phyloP scores from a whole-genome alignment of 2,797 vertebrate genomes.

The Hirundo rustica region DNA sequence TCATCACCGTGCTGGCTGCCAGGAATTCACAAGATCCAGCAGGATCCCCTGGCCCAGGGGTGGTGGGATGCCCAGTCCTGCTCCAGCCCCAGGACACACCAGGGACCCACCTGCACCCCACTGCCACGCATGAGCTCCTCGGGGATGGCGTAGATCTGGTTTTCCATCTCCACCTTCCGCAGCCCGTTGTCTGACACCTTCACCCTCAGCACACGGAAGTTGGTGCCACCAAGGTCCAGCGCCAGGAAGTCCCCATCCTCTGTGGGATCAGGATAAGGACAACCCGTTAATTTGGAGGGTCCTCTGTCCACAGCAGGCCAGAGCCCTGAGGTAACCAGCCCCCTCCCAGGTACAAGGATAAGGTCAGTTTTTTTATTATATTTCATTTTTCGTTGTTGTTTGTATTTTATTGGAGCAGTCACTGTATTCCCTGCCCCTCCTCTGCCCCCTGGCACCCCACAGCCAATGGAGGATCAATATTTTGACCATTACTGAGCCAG shows the following conservation, averaged over 20 bases:
- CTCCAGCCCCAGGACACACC: background rate
- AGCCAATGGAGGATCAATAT: no score
- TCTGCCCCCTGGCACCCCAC: background rate
- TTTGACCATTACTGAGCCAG: rapidly evolving
- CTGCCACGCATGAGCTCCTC: constrained; percentile 90
- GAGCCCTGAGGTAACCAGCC: background rate
- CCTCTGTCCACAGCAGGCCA: rapidly evolving
- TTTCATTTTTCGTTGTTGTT: background rate
- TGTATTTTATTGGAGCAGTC: background rate
- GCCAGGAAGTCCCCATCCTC: constrained; percentile 94
- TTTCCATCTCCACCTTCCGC: constrained; percentile 93
- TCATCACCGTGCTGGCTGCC: rapidly evolving
- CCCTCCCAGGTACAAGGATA: no score
- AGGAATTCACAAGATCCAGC: background rate
- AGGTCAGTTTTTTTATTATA: background rate
- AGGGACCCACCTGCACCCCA: constrained; percentile 81
- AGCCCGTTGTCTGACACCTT: constrained; percentile 86
- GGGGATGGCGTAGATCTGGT: constrained; percentile 91
- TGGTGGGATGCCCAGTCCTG: background rate
- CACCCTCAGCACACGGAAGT: constrained; percentile 91
- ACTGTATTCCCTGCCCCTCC: background rate
- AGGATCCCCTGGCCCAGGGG: background rate
- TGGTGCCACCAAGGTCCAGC: constrained; percentile 91
- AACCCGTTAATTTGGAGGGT: rapidly evolving
- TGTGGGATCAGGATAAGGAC: constrained; percentile 40